Percentiles rank a stretch among this genome's conserved stretches.
Conservation (phyloP, 2,888 invertebrate species). For the Pollenia labialis region DNA sequence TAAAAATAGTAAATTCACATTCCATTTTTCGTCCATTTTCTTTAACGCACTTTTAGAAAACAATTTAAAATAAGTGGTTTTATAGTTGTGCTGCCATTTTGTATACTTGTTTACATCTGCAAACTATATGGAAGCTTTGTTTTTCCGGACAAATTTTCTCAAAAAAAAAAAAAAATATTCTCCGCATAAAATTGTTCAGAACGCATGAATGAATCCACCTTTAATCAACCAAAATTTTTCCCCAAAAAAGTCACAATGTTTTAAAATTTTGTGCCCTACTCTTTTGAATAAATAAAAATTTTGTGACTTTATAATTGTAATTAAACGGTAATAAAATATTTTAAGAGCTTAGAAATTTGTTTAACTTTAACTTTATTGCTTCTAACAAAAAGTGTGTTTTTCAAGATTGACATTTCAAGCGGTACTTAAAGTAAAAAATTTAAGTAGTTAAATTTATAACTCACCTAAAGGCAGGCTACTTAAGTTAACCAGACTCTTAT, state of each 20-base stretch:
- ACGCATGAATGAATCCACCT: too few relatives aligned
- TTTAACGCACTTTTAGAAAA: too few relatives aligned
- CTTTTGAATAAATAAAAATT: background rate
- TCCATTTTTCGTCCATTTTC: too few relatives aligned
- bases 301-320: background rate
- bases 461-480: slow-evolving; percentile 50
- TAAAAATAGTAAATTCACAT: too few relatives aligned
- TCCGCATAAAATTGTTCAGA: too few relatives aligned
- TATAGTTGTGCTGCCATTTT: too few relatives aligned
- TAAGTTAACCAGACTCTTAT: slow-evolving; percentile 62
- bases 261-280: background rate
- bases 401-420: background rate
- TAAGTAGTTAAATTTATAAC: background rate
- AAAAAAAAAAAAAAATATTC: too few relatives aligned
- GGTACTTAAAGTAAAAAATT: background rate
- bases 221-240: background rate
- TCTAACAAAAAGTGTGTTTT: background rate
- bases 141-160: too few relatives aligned
- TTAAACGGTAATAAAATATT: slow-evolving; percentile 26
- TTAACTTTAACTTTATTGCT: background rate
- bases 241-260: background rate
- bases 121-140: too few relatives aligned
- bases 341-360: background rate
- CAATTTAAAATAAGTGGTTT: too few relatives aligned
- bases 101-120: too few relatives aligned